Conservation (phyloP, 2,113 vertebrate genomes). For the Sarotherodon lohbergeri region DNA sequence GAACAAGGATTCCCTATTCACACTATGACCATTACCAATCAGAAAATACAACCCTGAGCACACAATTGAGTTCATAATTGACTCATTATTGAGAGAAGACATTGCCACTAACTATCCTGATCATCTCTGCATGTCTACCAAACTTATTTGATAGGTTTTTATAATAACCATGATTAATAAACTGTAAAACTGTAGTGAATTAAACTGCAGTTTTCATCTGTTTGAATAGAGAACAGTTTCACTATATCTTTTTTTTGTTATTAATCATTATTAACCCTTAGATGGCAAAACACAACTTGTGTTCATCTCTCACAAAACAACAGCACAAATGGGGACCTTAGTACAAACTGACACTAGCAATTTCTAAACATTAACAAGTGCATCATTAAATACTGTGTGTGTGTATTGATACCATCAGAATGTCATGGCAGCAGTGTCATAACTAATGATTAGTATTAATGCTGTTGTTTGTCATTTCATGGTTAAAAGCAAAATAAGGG, state of each 20-base stretch:
- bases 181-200: not conserved
- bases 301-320: not conserved
- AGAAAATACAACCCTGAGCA: not conserved
- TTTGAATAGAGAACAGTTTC: not conserved
- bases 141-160: not conserved
- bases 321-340: not conserved
- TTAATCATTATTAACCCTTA: not conserved
- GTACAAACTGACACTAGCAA: not conserved
- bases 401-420: not conserved
- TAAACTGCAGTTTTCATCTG: not conserved
- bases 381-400: not conserved
- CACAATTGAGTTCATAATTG: accelerated
- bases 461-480: not conserved
- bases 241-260: not conserved
- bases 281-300: not conserved
- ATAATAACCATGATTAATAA: not conserved
- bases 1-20: not conserved
- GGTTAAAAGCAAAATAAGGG: not conserved
- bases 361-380: not conserved
- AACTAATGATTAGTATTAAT: not conserved
- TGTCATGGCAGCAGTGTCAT: not conserved
- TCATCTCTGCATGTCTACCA: not conserved
- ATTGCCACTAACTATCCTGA: not conserved
- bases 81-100: not conserved
- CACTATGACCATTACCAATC: accelerated